A percentile compares a stretch with the other conserved stretches of the same genome.
Evolutionary conservation across 2,888 invertebrate genomes (phyloP).

Genomic region (Perdita meconis): DNA sequence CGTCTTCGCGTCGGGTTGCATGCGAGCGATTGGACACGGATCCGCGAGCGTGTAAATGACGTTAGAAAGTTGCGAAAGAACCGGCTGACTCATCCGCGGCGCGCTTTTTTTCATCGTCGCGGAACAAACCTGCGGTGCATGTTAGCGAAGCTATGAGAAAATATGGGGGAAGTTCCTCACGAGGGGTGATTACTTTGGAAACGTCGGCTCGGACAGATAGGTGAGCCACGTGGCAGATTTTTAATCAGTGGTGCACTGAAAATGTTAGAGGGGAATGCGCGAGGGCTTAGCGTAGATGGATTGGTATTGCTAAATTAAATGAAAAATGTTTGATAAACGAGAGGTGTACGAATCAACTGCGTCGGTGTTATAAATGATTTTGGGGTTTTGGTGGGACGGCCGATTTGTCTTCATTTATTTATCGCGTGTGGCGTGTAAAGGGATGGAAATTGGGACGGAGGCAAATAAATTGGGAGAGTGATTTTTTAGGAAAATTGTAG

Average conservation of each 20-base stretch:
- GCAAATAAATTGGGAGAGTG: too few relatives aligned
- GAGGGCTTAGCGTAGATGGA: too few relatives aligned
- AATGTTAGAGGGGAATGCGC: too few relatives aligned
- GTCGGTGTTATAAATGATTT: too few relatives aligned
- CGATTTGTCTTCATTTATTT: too few relatives aligned
- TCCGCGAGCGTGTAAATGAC: constrained; percentile 64
- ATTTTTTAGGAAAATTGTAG: too few relatives aligned
- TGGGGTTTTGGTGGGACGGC: too few relatives aligned
- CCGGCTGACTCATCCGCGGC: constrained; percentile 71
- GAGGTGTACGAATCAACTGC: too few relatives aligned
- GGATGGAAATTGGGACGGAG: too few relatives aligned
- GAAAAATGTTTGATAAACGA: too few relatives aligned
- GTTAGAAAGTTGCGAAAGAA: constrained; percentile 76
- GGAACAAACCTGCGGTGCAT: constrained; percentile 27
- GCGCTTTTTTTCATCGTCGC: constrained; percentile 40
- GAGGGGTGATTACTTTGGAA: background rate
- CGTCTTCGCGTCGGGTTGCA: constrained; percentile 9
- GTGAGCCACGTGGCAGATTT: background rate
- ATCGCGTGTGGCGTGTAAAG: too few relatives aligned
- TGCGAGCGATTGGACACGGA: constrained; percentile 32
- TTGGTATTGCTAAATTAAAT: too few relatives aligned
- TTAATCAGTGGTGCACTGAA: background rate
- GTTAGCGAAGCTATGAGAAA: background rate
- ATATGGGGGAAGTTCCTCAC: constrained; percentile 7
- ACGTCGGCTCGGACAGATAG: background rate